A percentile compares a stretch with the other conserved stretches of the same genome.
Evolutionary conservation across 2,888 invertebrate genomes (phyloP).

Genomic region (Chloromyia formosa): DNA sequence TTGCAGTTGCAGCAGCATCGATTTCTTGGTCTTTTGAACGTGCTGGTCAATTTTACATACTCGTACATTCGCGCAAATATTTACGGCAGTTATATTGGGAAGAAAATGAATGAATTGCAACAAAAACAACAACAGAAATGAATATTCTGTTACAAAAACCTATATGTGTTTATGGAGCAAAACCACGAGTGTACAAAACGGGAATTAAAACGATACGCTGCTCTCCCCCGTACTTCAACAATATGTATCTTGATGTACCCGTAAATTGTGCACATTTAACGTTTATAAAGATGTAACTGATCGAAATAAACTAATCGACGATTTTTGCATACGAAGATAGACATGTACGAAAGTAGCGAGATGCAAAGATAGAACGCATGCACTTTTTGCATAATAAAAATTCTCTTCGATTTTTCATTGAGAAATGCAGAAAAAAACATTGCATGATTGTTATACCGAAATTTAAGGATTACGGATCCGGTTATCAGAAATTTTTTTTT

Average conservation of each 20-base stretch:
- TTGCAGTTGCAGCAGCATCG: not conserved
- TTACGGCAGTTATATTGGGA: not conserved
- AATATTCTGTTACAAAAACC: not conserved
- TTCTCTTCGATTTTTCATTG: too few relatives aligned
- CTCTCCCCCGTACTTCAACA: too few relatives aligned
- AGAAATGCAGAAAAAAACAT: too few relatives aligned
- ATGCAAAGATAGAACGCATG: too few relatives aligned
- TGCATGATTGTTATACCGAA: too few relatives aligned
- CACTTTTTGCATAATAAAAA: too few relatives aligned
- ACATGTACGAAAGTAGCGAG: too few relatives aligned
- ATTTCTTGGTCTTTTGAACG: too few relatives aligned
- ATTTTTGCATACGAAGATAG: not conserved
- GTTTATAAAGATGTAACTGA: conserved; percentile 39
- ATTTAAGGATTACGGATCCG: too few relatives aligned
- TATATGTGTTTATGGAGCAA: too few relatives aligned
- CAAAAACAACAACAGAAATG: not conserved
- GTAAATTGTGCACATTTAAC: conserved; percentile 2
- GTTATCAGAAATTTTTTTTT: too few relatives aligned
- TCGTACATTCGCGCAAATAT: not conserved
- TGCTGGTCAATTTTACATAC: not conserved
- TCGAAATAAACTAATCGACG: conserved; percentile 27
- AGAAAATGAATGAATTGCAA: conserved; percentile 3
- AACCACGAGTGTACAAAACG: conserved; percentile 1
- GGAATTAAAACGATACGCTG: not conserved
- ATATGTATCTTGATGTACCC: too few relatives aligned